A percentile compares a stretch with the other conserved stretches of the same genome.
These are phyloP conservation scores for Dryobotodes eremita DNA, from an alignment of 2,888 invertebrate species.

Conservation along the genomic window DNA sequence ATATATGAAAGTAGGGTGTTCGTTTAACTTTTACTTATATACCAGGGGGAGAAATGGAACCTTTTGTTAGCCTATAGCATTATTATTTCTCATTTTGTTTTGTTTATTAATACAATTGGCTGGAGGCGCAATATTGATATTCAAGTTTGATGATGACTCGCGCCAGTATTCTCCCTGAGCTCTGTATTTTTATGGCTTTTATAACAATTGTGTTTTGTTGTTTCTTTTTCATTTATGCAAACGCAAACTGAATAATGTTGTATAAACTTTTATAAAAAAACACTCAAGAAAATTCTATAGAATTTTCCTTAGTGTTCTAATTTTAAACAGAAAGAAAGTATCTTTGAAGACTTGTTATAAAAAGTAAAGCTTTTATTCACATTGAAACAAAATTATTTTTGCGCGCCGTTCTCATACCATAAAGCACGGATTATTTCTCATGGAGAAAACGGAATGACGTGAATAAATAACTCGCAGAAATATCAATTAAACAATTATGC, in stretches of 20 bases:
- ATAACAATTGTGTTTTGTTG: conserved; percentile 83
- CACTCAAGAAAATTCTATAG: background rate
- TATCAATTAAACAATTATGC: conserved; percentile 92
- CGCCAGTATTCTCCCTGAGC: conserved; percentile 84
- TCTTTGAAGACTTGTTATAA: conserved; percentile 30
- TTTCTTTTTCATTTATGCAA: conserved; percentile 79
- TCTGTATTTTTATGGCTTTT: conserved; percentile 87
- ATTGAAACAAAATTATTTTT: conserved; percentile 62
- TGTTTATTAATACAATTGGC: conserved; percentile 91
- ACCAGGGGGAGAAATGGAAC: conserved; percentile 90
- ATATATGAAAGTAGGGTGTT: conserved; percentile 79
- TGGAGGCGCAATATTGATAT: conserved; percentile 91
- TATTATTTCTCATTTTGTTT: conserved; percentile 91
- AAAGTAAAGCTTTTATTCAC: conserved; percentile 38
- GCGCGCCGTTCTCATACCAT: conserved; percentile 73
- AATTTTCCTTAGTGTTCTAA: conserved; percentile 15
- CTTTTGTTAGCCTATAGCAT: conserved; percentile 91
- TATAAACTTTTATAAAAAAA: conserved; percentile 27
- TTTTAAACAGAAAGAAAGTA: conserved; percentile 6
- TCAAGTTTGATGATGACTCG: conserved; percentile 91
- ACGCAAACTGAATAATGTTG: conserved; percentile 70
- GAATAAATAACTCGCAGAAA: conserved; percentile 91
- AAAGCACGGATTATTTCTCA: conserved; percentile 85
- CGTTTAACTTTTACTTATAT: conserved; percentile 82
- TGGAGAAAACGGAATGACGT: conserved; percentile 88